Base-by-base conservation (phyloP, 2,113 vertebrate species). In the Alaudala cheleensis region DNA sequence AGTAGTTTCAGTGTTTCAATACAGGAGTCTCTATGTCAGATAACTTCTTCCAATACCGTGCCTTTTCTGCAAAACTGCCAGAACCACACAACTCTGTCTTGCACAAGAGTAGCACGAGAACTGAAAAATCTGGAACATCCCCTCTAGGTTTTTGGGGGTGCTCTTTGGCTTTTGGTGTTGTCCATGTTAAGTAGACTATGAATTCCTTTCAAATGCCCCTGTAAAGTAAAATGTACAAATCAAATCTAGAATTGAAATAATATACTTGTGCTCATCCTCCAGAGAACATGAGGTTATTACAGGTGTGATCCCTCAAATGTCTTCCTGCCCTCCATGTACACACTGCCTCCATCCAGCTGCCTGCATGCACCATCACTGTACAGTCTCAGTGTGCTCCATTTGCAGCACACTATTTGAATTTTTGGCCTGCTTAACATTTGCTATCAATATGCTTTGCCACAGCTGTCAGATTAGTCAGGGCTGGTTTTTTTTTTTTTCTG, bases 381-480 rank as follows among this genome's bases (percentile, higher is more conserved):
- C 13, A 39, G 34, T 33, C 8, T 10, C 53, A 76, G 17, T 2
- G 24, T 25, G 15, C 31, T 92, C 74, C 80, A 84, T 90, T 86
- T 95, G 66, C 28, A 73, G 71, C 69, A 92, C 56, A 53, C 16
- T 40, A 73, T 87, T 96, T n/a, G 45, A 91, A 85, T 86, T 95
- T 83, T 94, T 95, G 95, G 92, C 83, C 85, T 97, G 89, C 66
- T 93, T 93, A 89, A 80, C 93, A 85, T 53, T 89, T 64, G 54
- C 29, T 88, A 90, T 96, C 80, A 88, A 92, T 91, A 64, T 78
- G 93, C 90, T 95, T 94, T 95, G 89, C 95, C 88, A 95, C 96
- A 97, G 97, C 92, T 98, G 97, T 97, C 95, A 94, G 95, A 95
- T 92, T 97, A 98, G 93, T 96, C 64, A 89, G 77, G 34, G 31